phyloP scores from a whole-genome alignment of 2,797 vertebrate species.

The Myotis daubentonii region DNA sequence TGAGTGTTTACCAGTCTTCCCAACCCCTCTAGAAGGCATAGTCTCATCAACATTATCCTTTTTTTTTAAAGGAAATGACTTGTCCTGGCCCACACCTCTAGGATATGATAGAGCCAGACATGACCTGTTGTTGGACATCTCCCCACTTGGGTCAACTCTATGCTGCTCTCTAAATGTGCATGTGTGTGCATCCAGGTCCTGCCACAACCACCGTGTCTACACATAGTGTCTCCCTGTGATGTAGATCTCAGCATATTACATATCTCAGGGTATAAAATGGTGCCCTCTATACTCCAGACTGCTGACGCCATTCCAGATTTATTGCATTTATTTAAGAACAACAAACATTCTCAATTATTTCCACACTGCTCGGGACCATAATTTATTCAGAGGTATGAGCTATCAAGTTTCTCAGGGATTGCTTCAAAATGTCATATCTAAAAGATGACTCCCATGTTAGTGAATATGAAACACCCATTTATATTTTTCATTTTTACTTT shows the following conservation, averaged over 20 bases:
- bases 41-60: not conserved
- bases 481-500: conserved; percentile 88
- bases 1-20: not conserved
- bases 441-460: conserved; percentile 86
- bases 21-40: not conserved
- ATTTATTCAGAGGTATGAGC: conserved; percentile 87
- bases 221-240: not conserved
- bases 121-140: not conserved
- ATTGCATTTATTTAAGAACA: conserved; percentile 88
- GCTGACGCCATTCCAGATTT: conserved; percentile 81
- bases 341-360: conserved; percentile 88
- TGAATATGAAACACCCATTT: conserved; percentile 81
- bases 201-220: not conserved
- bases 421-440: conserved; percentile 86
- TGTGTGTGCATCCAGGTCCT: not conserved
- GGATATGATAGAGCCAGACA: not conserved
- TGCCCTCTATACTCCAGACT: conserved; percentile 59
- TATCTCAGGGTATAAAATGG: not conserved
- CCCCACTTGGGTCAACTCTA: not conserved
- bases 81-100: not conserved
- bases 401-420: conserved; percentile 83
- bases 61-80: not conserved
- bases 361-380: conserved; percentile 80
- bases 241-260: not conserved
- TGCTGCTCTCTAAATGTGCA: too few species aligned